Percentiles rank a stretch among this genome's conserved stretches.
phyloP scores from a whole-genome alignment of 2,113 vertebrate genomes.

The Pantherophis guttatus region DNA sequence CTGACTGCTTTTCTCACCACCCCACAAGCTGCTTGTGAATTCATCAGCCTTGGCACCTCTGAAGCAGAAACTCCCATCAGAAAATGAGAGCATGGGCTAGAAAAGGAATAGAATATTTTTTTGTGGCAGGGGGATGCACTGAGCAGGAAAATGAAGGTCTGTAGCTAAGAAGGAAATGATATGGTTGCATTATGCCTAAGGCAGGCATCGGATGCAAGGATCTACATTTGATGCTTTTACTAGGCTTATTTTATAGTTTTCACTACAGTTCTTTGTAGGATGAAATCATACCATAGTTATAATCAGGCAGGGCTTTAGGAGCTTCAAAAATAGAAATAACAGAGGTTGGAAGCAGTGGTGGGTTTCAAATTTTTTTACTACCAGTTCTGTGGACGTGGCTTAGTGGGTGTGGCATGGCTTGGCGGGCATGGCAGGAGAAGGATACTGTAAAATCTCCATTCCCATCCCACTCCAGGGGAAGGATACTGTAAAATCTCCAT shows the following conservation, averaged over 20 bases:
- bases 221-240: not conserved
- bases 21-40: not conserved
- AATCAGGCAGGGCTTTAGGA: not conserved
- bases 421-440: no score
- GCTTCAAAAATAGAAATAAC: not conserved
- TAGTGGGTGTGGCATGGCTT: no score
- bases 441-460: no score
- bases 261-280: not conserved
- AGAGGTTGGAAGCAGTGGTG: no score
- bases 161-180: not conserved
- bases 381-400: no score
- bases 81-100: not conserved
- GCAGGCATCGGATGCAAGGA: not conserved
- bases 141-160: not conserved
- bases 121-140: not conserved
- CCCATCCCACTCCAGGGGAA: no score
- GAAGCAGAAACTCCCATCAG: not conserved
- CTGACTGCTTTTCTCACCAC: not conserved
- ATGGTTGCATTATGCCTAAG: not conserved
- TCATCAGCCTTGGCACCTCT: not conserved
- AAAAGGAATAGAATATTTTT: not conserved
- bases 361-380: no score
- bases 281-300: not conserved
- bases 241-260: not conserved
- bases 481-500: no score